phyloP scores from a whole-genome alignment of 2,797 vertebrate species.

The Platyrinchus mystaceus region DNA sequence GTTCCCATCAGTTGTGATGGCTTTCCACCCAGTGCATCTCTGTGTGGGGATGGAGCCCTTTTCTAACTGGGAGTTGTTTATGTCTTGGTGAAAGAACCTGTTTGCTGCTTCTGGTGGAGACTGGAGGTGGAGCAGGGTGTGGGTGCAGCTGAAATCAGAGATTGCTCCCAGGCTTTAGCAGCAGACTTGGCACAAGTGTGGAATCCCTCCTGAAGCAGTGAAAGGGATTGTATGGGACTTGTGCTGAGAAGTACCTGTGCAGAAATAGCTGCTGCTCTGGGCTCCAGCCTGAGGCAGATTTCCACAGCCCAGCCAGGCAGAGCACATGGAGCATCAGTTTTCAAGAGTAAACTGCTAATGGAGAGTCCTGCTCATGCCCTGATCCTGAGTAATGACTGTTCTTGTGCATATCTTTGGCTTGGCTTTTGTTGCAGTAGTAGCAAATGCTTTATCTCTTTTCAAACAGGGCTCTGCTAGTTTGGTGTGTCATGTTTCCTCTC shows the following conservation, averaged over 20 bases:
- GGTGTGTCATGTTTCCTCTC: neutral
- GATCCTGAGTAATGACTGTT: neutral
- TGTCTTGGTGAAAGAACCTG: neutral
- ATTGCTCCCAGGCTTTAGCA: neutral
- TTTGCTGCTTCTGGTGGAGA: neutral
- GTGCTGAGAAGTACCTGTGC: neutral
- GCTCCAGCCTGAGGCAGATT: neutral
- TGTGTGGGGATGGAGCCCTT: accelerated
- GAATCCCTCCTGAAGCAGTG: neutral
- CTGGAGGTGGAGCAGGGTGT: neutral
- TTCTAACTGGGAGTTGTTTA: neutral
- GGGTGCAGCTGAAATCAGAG: neutral
- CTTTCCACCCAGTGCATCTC: neutral
- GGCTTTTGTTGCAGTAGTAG: neutral
- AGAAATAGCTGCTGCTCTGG: neutral
- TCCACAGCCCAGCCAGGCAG: neutral
- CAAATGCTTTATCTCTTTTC: neutral
- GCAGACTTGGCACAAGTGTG: too few relatives aligned
- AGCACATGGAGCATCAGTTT: neutral
- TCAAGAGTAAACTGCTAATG: neutral
- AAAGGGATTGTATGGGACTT: neutral
- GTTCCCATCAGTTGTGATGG: neutral
- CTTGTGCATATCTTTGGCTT: neutral
- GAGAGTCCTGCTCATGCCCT: neutral
- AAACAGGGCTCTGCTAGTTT: neutral